phyloP scores from a whole-genome alignment of 2,797 vertebrate species.

The Mus minutoides region DNA sequence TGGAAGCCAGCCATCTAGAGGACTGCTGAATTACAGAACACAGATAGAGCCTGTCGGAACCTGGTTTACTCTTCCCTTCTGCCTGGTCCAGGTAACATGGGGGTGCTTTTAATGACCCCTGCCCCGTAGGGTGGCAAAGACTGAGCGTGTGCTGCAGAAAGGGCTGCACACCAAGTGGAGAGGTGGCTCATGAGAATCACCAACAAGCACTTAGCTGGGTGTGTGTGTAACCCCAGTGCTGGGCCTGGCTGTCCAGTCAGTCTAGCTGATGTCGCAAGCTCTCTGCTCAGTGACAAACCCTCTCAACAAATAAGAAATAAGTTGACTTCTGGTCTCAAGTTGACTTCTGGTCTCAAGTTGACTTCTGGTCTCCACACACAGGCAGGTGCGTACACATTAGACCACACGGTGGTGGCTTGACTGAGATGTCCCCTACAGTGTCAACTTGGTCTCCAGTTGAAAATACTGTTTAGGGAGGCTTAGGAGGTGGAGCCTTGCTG shows the following conservation, averaged over 20 bases:
- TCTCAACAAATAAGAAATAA: not conserved
- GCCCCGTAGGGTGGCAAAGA: not conserved
- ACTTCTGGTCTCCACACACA: not conserved
- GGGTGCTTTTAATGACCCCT: not conserved
- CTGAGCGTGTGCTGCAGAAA: not conserved
- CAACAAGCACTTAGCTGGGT: not conserved
- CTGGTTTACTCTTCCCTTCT: not conserved
- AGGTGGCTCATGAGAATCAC: not conserved
- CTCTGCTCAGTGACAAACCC: not conserved
- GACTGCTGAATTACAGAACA: not conserved
- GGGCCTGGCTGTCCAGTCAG: not conserved
- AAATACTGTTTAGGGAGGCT: not conserved
- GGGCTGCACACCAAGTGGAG: not conserved
- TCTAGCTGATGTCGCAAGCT: not conserved
- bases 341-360: too few species aligned
- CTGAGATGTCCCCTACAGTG: not conserved
- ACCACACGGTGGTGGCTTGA: not conserved
- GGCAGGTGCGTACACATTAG: too few species aligned
- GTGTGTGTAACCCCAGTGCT: not conserved
- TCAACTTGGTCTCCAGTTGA: not conserved
- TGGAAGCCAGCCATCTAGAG: not conserved
- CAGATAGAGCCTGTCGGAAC: not conserved
- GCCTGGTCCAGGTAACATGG: not conserved
- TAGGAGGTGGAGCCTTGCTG: not conserved
- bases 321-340: not conserved